A percentile compares a stretch with the other conserved stretches of the same genome.
Conservation (phyloP, 1,140 invertebrate species). For the Tyrophagus putrescentiae region DNA sequence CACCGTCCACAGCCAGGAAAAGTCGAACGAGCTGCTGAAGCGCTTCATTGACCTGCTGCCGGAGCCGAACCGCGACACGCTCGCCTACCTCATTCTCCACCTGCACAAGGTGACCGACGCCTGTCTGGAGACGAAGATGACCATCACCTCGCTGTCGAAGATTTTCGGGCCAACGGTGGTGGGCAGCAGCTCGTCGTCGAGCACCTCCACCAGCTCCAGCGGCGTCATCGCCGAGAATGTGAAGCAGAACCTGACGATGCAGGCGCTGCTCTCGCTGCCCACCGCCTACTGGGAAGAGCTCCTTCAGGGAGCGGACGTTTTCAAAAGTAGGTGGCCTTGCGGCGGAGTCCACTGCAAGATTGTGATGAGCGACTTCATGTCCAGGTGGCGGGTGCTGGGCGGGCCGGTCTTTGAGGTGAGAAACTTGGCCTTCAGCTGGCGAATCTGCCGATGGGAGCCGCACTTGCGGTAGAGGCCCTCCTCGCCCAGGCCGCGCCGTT, state of each 20-base stretch:
- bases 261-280: constrained; percentile 17
- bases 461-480: constrained; percentile 79
- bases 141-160: constrained; percentile 54
- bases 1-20: constrained; percentile 36
- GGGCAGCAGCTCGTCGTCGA: constrained; percentile 55
- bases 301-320: not conserved
- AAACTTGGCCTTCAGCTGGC: constrained; percentile 65
- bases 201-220: constrained; percentile 42
- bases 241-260: constrained; percentile 43
- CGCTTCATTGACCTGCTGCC: constrained; percentile 57
- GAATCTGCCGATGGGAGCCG: constrained; percentile 66
- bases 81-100: constrained; percentile 69
- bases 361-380: constrained; percentile 62
- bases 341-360: no score
- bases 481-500: constrained; percentile 61
- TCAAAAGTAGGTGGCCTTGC: constrained; percentile 6
- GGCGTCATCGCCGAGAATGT: constrained; percentile 48
- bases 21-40: constrained; percentile 39
- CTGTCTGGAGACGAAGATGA: constrained; percentile 56
- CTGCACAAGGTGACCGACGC: constrained; percentile 57
- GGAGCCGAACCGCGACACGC: constrained; percentile 65
- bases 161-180: constrained; percentile 71
- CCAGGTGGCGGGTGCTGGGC: constrained; percentile 48
- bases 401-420: constrained; percentile 49
- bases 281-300: constrained; percentile 21